Evolutionary conservation across 2,888 invertebrate genomes (phyloP).

Genomic region (Lacanobia wlatinum): DNA sequence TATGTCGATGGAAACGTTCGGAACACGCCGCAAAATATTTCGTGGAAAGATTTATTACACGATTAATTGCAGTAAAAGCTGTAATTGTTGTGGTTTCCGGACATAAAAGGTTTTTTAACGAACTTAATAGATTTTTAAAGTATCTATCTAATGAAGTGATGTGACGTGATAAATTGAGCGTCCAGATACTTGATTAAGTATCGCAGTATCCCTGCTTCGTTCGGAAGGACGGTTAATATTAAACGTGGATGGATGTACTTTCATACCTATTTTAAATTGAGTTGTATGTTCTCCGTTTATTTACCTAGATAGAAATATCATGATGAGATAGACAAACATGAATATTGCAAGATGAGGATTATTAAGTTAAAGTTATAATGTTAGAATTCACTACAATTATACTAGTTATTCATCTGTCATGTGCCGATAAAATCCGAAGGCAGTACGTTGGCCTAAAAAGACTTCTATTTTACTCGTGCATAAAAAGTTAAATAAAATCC

Average conservation of each 20-base stretch:
- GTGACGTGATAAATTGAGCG: constrained; percentile 55
- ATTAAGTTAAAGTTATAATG: background rate
- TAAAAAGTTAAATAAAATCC: background rate
- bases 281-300: background rate
- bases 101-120: constrained; percentile 23
- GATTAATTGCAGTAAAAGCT: constrained; percentile 47
- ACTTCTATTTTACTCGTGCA: no score
- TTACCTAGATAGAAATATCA: background rate
- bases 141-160: constrained; percentile 31
- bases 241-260: constrained; percentile 25
- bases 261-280: constrained; percentile 25
- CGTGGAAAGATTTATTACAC: constrained; percentile 48
- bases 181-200: constrained; percentile 61
- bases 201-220: constrained; percentile 45
- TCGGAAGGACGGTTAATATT: constrained; percentile 32
- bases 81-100: constrained; percentile 27
- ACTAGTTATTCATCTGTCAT: background rate
- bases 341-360: background rate
- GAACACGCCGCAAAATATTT: constrained; percentile 46
- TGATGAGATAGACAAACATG: background rate
- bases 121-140: constrained; percentile 26
- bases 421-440: background rate
- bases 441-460: no score
- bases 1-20: constrained; percentile 51
- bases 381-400: background rate